These are phyloP conservation scores for Drosophila niveifrons DNA, from an alignment of 2,888 invertebrate species.

Conservation along the genomic window DNA sequence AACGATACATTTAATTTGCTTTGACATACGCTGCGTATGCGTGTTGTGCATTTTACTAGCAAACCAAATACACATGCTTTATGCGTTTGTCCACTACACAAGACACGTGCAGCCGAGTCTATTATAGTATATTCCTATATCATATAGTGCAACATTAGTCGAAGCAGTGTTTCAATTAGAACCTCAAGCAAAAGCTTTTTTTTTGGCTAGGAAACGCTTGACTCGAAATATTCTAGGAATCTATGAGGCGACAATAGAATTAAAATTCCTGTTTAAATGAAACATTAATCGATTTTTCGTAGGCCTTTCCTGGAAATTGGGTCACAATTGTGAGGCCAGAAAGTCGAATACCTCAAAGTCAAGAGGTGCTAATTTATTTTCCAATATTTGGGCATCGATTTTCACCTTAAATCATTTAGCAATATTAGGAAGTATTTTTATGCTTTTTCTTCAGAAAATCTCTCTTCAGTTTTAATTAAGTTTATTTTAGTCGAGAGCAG, in stretches of 20 bases:
- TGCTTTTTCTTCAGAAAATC: background rate
- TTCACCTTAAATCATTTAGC: background rate
- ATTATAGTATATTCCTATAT: background rate
- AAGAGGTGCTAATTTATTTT: background rate
- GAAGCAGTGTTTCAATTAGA: background rate
- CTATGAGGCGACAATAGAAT: background rate
- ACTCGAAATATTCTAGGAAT: background rate
- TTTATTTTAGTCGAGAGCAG: background rate
- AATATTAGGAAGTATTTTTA: too few relatives aligned
- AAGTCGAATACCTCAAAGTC: too few relatives aligned
- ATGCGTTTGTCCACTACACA: slow-evolving; percentile 12
- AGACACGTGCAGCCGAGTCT: background rate
- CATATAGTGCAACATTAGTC: background rate
- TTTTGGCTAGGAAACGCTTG: background rate
- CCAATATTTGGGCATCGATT: background rate
- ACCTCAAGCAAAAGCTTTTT: background rate
- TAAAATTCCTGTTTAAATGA: background rate
- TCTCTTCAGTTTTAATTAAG: background rate
- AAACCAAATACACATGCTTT: slow-evolving; percentile 4
- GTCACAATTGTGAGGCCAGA: background rate
- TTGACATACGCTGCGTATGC: slow-evolving; percentile 42
- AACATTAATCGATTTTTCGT: background rate
- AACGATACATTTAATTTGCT: slow-evolving; percentile 27
- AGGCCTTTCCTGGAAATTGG: background rate
- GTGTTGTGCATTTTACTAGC: slow-evolving; percentile 33